Evolutionary conservation across 2,888 invertebrate genomes (phyloP), one percentile per base, ranked within the genome.

Genomic region (Nymphalis c-album): DNA sequence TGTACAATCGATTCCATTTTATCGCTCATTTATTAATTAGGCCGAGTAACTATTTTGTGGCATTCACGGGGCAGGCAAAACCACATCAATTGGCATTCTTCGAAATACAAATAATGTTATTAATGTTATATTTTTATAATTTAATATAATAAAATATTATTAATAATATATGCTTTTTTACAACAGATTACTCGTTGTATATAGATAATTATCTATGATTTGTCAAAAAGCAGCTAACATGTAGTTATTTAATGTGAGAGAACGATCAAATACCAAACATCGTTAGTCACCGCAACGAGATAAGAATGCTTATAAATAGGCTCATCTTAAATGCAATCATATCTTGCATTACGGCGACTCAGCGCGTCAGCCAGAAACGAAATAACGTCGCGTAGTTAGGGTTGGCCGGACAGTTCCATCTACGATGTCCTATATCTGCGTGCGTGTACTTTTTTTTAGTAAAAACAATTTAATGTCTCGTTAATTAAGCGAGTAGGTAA

Each of bases 241-340:
- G 26, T 55, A 13, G 40, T 10, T 10, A 61, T 66, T 55, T 57
- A 61, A 61, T 66, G 60, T 66, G 60, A 47, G 55, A 35, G 35
- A 50, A 64, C 64, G 58, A 67, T 61, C 58, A 55, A 64, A 70
- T 71, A 64, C 71, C 71, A 53, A 62, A 61, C 70, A 62, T 65
- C 59, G 68, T 75, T 71, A 74, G 69, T 75, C 75, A 75, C 61
- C 68, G 63, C 63, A 46, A 62, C 64, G 61, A 73, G 69, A 71
- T 71, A 73, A 71, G 66, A 69, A 58, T 68, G 71, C 69, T 69
- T 74, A 74, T 75, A 74, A 72, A 74, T 75, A 75, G 69, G 67
- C 65, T 63, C 66, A 71, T 73, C 71, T 67, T 71, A 73, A 68
- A 69, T 73, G 71, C 71, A 70, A 71, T 74, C 61, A 69, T 70